Evolutionary conservation across 2,113 vertebrate species (phyloP).

Genomic region (Platysteira castanea): DNA sequence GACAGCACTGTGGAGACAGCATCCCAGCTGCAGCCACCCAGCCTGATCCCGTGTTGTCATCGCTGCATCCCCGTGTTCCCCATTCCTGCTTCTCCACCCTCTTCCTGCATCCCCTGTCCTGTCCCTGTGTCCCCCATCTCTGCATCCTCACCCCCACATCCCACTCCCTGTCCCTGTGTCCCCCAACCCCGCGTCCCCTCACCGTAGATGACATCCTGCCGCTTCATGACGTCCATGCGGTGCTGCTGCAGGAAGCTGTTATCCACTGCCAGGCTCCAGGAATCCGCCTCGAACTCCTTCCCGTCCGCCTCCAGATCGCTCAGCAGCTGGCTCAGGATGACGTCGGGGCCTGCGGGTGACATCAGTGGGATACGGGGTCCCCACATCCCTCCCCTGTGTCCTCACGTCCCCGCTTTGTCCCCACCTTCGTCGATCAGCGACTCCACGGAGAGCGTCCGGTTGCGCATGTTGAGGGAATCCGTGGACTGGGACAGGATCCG

Average conservation of each 20-base stretch:
- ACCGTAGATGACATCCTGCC: conserved; percentile 95
- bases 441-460: conserved; percentile 86
- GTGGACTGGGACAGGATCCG: conserved; percentile 94
- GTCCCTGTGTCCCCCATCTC: neutral
- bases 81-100: neutral
- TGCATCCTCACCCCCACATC: no score
- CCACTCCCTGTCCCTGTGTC: neutral
- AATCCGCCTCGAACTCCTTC: conserved; percentile 88
- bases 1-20: neutral
- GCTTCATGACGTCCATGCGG: conserved; percentile 89
- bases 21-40: neutral
- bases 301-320: conserved; percentile 83
- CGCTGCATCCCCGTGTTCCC: neutral
- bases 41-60: neutral
- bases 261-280: conserved; percentile 91
- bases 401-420: fast-evolving
- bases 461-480: conserved; percentile 88
- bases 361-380: fast-evolving
- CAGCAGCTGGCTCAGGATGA: conserved; percentile 81
- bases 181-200: neutral
- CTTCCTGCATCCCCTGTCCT: neutral
- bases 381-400: fast-evolving
- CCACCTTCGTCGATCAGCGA: conserved; percentile 90
- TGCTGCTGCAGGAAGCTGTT: conserved; percentile 84
- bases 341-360: conserved; percentile 60